These are phyloP conservation scores for Aproaerema taeniolella DNA, from an alignment of 2,888 invertebrate species.

Conservation along the genomic window DNA sequence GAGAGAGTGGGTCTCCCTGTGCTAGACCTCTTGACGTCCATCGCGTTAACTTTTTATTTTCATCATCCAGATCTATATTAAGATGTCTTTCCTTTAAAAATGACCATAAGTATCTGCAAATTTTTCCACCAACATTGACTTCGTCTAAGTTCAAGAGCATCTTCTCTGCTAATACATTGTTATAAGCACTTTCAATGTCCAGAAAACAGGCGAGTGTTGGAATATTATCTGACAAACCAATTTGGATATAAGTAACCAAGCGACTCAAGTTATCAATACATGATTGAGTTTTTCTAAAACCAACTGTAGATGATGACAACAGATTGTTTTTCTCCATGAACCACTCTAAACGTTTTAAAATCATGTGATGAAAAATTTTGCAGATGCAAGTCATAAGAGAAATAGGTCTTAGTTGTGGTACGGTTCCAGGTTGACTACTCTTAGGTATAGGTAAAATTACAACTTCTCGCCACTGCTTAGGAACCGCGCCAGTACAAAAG, in stretches of 20 bases:
- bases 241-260: constrained; percentile 15
- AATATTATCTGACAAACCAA: constrained; percentile 7
- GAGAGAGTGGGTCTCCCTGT: constrained; percentile 20
- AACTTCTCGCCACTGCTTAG: constrained; percentile 21
- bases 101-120: constrained; percentile 14
- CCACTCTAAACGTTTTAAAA: constrained; percentile 18
- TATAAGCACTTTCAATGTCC: constrained; percentile 7
- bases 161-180: too few relatives aligned
- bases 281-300: constrained; percentile 17
- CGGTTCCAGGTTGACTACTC: background rate
- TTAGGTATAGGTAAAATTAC: constrained; percentile 22
- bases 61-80: constrained; percentile 1
- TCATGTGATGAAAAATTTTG: constrained; percentile 19
- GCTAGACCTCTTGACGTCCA: constrained; percentile 13
- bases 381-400: constrained; percentile 18
- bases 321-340: constrained; percentile 10
- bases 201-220: constrained; percentile 2
- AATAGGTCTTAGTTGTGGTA: constrained; percentile 16
- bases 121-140: background rate
- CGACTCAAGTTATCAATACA: constrained; percentile 14
- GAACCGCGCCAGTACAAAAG: background rate
- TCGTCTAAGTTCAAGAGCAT: constrained; percentile 1
- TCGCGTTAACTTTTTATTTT: background rate
- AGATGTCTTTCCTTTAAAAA: constrained; percentile 13
- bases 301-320: background rate